Base-by-base conservation (phyloP, 35 echinoderm and acorn worm genomes). In the Strongylocentrotus purpuratus region DNA sequence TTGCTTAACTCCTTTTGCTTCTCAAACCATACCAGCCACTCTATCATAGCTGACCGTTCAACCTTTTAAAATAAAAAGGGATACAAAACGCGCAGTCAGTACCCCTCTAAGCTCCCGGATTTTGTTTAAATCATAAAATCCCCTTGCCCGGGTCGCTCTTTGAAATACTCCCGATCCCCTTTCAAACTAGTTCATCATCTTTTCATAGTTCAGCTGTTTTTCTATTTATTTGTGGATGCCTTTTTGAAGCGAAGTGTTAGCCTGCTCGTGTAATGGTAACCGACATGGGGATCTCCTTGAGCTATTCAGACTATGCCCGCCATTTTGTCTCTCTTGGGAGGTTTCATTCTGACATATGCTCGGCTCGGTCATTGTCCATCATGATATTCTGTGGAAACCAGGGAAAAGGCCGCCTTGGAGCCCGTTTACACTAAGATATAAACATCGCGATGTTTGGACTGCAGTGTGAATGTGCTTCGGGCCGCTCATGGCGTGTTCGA, bases 61-160 rank as follows among this genome's bases (percentile, higher is more conserved):
- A 78, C 65, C 65, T 78, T 78, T 78, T 25, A 55, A 55, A 55
- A 41, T 10, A 11, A 78, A 5, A 78, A 7, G 22, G 22, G 65
- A 78, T 78, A 78, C 25, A 78, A 78, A 78, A 78, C 3, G 20
- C 25, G 20, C 20, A 28, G 22, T 78, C 65, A 18, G 65, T 22
- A 78, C 65, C 7, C 28, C 0, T n/a, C 25, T 78, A 78, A 78
- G 65, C 65, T n/a, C 65, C 25, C 65, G 65, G 22, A 78, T 78
- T 78, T 78, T n/a, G 28, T 78, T 78, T 78, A 78, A 78, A 78
- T n/a, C 65, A 78, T 78, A 78, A 78, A 78, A 78, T 78, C 65
- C 65, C 25, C 65, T 78, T 78, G 2, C 65, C 20, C 22, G 28
- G 28, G 65, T 8, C 20, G 28, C 65, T 78, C 65, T 78, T 78